These are phyloP conservation scores for Pycnomerus fuliginosus DNA, from an alignment of 2,888 invertebrate species.

Conservation along the genomic window DNA sequence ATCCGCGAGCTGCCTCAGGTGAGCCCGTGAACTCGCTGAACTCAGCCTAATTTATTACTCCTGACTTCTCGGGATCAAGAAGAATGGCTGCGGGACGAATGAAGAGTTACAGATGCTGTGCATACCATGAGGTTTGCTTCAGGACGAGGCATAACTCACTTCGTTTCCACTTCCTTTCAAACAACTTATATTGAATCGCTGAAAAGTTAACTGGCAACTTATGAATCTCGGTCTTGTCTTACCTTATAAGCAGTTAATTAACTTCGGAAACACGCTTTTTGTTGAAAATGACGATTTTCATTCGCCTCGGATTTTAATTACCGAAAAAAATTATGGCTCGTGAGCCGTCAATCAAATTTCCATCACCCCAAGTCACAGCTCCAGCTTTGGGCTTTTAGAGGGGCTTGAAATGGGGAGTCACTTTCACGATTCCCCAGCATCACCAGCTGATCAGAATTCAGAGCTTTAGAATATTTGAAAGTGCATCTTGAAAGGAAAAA, in stretches of 20 bases:
- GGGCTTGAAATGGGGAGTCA: too few relatives aligned
- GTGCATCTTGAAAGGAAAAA: slow-evolving; percentile 34
- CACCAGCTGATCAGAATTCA: slow-evolving; percentile 25
- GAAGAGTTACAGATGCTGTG: slow-evolving; percentile 40
- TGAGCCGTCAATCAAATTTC: slow-evolving; percentile 15
- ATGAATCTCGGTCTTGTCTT: slow-evolving; percentile 19
- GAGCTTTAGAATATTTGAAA: slow-evolving; percentile 30
- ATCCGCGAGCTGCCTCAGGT: slow-evolving; percentile 30
- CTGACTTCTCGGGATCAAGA: slow-evolving; percentile 42
- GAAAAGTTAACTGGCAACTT: slow-evolving; percentile 27
- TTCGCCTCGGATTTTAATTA: neutral
- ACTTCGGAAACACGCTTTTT: slow-evolving; percentile 7
- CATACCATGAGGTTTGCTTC: slow-evolving; percentile 24
- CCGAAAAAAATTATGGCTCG: neutral
- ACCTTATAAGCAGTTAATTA: slow-evolving; percentile 18
- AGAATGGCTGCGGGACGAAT: slow-evolving; percentile 43
- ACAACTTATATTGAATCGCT: slow-evolving; percentile 36
- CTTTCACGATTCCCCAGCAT: slow-evolving; percentile 14
- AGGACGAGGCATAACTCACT: slow-evolving; percentile 29
- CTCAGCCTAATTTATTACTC: slow-evolving; percentile 43
- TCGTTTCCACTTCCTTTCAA: slow-evolving; percentile 32
- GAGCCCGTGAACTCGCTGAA: slow-evolving; percentile 38
- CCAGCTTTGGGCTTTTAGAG: slow-evolving; percentile 12
- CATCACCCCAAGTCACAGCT: slow-evolving; percentile 7
- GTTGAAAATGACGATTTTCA: neutral